Evolutionary conservation across 1,140 invertebrate species (phyloP), one percentile per base, ranked within the genome.

Genomic region (Drosophila seguyi): DNA sequence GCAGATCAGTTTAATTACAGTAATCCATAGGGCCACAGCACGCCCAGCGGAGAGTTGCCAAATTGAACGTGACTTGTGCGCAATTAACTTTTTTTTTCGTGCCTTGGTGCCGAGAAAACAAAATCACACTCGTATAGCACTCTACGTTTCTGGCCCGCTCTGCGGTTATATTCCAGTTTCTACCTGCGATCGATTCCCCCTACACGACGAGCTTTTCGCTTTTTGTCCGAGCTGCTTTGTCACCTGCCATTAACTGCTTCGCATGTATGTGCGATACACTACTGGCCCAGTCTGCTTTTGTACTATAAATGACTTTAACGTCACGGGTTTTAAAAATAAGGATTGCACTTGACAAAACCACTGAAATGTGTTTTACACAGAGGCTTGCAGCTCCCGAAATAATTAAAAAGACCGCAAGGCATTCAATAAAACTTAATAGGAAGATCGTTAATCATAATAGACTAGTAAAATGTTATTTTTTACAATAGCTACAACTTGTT

Each of bases 31-130:
- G 65, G 34, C 22, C 20, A 20, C 20, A 39, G 50, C 68, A 71
- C 68, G 48, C 50, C 36, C 68, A 34, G 10, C 16, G 16, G 11
- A 39, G 34, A 57, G 41, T 68, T 36, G 50, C 68, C 62, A 57
- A 69, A 48, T 18, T 27, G 65, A 58, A 72, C 68, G 68, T 72
- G 68, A 69, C 68, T 72, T 69, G 50, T 47, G 20, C 22, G 50
- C 31, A 39, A 69, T 69, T 57, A n/a, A 61, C 7, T 61, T 61
- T 61, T n/a, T 10, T 36, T 60, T 13, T 10, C 27, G 38, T 7
- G 31, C 20, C 55, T 39, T 38, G 38, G 16, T 18, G 29, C n/a
- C n/a, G 41, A 66, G 63, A 66, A 65, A 68, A 63, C 18, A 62
- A 68, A 45, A 36, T 50, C 59, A 47, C 42, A 14, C 31, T 29